Evolutionary conservation across 2,797 vertebrate species (phyloP).

Genomic region (Gadopsis marmoratus): DNA sequence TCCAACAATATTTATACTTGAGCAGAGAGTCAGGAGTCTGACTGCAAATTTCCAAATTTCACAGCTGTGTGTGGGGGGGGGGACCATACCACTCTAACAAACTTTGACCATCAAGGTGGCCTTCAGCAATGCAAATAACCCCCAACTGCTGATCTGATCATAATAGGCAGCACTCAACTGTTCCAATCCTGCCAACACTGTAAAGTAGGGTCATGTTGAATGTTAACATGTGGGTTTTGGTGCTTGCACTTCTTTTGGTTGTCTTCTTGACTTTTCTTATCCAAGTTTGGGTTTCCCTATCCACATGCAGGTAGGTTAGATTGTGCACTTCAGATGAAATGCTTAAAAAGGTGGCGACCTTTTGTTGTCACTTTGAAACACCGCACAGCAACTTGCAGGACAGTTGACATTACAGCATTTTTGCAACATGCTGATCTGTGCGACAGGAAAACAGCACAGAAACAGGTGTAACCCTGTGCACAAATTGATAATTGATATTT

Average conservation of each 20-base stretch:
- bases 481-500: neutral
- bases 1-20: constrained; percentile 47
- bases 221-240: neutral
- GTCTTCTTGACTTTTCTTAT: neutral
- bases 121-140: constrained; percentile 19
- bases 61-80: neutral
- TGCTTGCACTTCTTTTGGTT: neutral
- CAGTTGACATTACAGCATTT: neutral
- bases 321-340: neutral
- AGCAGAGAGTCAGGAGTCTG: constrained; percentile 7
- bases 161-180: neutral
- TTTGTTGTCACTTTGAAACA: neutral
- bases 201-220: neutral
- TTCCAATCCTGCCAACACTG: neutral
- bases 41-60: constrained; percentile 29
- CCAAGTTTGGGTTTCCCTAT: neutral
- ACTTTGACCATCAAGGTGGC: constrained; percentile 5
- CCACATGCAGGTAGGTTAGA: neutral
- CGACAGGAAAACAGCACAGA: neutral
- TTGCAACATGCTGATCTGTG: neutral
- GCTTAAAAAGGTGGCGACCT: neutral
- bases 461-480: neutral
- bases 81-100: neutral
- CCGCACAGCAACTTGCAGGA: neutral
- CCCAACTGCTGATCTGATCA: neutral